phyloP scores from a whole-genome alignment of 2,113 vertebrate species.

The Takifugu flavidus region DNA sequence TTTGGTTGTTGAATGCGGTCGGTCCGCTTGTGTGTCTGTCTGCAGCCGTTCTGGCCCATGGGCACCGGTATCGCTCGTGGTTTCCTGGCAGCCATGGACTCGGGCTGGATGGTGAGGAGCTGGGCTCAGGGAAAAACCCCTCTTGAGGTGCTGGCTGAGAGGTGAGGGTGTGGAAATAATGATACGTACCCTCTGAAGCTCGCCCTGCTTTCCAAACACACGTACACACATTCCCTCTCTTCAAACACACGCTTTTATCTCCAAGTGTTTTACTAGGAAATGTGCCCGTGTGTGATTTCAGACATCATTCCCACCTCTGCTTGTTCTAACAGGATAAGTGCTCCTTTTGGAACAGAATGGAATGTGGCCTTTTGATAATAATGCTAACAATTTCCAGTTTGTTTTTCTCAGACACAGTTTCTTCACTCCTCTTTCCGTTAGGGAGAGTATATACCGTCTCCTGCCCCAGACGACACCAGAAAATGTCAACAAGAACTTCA shows the following conservation, averaged over 20 bases:
- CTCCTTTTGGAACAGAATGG: not conserved
- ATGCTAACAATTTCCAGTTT: not conserved
- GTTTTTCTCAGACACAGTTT: not conserved
- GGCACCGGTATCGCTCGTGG: slow-evolving; percentile 97
- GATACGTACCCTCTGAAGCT: slow-evolving; percentile 7
- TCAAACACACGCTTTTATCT: slow-evolving; percentile 58
- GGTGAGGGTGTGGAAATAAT: slow-evolving; percentile 76
- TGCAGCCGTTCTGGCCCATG: slow-evolving; percentile 98
- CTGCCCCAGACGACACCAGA: slow-evolving; percentile 97
- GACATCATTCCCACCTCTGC: slow-evolving; percentile 46
- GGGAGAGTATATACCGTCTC: slow-evolving; percentile 94
- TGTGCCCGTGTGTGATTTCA: slow-evolving; percentile 33
- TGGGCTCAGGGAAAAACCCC: slow-evolving; percentile 89
- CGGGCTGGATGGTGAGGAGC: slow-evolving; percentile 96
- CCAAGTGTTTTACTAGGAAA: slow-evolving; percentile 60
- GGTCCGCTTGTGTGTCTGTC: slow-evolving; percentile 12
- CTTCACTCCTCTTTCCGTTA: slow-evolving; percentile 48
- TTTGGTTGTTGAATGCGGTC: slow-evolving; percentile 44
- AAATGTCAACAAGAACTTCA: slow-evolving; percentile 97
- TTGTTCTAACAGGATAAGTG: slow-evolving; percentile 8
- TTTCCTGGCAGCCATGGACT: slow-evolving; percentile 95
- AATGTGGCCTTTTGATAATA: slow-evolving; percentile 7
- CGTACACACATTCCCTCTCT: slow-evolving; percentile 11
- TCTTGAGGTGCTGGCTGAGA: slow-evolving; percentile 94
- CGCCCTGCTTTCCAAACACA: not conserved